Conservation (phyloP, 2,113 vertebrate genomes). For the Spheniscus mendiculus region DNA sequence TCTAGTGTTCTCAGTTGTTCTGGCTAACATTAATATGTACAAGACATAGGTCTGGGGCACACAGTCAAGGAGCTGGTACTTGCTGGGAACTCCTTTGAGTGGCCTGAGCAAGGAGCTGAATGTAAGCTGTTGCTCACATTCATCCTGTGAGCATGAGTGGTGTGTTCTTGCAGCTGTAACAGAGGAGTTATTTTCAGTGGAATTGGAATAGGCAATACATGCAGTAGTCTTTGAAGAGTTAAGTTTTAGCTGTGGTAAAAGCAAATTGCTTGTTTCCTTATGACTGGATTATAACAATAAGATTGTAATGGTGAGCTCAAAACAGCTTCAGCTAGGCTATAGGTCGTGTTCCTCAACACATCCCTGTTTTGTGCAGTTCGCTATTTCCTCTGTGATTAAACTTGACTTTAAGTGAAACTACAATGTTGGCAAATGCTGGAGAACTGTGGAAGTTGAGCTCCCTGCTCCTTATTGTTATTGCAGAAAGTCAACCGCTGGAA, state of each 20-base stretch:
- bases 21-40: neutral
- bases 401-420: neutral
- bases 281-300: neutral
- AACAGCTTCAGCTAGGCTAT: neutral
- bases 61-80: neutral
- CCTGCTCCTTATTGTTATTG: neutral
- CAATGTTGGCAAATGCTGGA: neutral
- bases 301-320: neutral
- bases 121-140: neutral
- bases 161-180: neutral
- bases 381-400: neutral
- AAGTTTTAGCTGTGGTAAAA: neutral
- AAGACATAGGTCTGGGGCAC: neutral
- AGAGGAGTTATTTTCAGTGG: neutral
- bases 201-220: neutral
- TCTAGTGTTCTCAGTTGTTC: neutral
- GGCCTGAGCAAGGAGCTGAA: neutral
- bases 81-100: neutral
- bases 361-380: neutral
- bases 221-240: neutral
- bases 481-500: neutral
- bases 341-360: neutral
- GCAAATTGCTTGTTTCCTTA: neutral
- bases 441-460: neutral
- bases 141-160: neutral